Conservation (phyloP, 2,888 invertebrate species). For the Plagiodera versicolora region DNA sequence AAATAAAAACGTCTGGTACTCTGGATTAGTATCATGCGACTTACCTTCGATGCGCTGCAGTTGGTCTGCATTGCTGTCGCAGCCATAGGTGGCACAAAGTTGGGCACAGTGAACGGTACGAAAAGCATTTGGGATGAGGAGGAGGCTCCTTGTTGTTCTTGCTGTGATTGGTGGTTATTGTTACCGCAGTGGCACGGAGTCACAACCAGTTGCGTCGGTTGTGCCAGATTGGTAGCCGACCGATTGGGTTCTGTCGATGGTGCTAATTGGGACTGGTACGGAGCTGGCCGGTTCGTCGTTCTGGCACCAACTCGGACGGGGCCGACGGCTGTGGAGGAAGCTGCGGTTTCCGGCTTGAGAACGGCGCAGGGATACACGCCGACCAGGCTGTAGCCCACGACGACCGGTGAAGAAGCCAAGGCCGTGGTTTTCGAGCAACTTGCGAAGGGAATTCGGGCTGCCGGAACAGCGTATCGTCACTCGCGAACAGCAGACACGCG, state of each 20-base stretch:
- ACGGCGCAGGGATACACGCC: slow-evolving; percentile 61
- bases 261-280: slow-evolving; percentile 37
- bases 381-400: slow-evolving; percentile 60
- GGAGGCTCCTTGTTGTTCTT: slow-evolving; percentile 20
- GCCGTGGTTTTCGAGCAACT: slow-evolving; percentile 47
- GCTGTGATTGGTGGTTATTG: slow-evolving; percentile 34
- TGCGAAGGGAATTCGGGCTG: slow-evolving; percentile 33
- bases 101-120: slow-evolving; percentile 56
- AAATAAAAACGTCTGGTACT: too few species aligned
- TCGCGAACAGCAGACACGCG: neutral
- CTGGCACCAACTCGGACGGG: slow-evolving; percentile 34
- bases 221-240: slow-evolving; percentile 40
- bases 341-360: slow-evolving; percentile 52
- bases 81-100: slow-evolving; percentile 53
- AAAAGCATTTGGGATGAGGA: slow-evolving; percentile 54
- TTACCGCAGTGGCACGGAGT: slow-evolving; percentile 49
- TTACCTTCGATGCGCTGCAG: slow-evolving; percentile 55
- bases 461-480: slow-evolving; percentile 19
- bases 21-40: slow-evolving; percentile 17
- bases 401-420: slow-evolving; percentile 55
- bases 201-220: slow-evolving; percentile 46
- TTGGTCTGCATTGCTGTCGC: slow-evolving; percentile 50
- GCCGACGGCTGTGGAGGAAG: slow-evolving; percentile 23
- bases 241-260: slow-evolving; percentile 28
- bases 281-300: slow-evolving; percentile 30